Evolutionary conservation across 1,140 invertebrate genomes (phyloP).

Genomic region (Brachystomella parvula): DNA sequence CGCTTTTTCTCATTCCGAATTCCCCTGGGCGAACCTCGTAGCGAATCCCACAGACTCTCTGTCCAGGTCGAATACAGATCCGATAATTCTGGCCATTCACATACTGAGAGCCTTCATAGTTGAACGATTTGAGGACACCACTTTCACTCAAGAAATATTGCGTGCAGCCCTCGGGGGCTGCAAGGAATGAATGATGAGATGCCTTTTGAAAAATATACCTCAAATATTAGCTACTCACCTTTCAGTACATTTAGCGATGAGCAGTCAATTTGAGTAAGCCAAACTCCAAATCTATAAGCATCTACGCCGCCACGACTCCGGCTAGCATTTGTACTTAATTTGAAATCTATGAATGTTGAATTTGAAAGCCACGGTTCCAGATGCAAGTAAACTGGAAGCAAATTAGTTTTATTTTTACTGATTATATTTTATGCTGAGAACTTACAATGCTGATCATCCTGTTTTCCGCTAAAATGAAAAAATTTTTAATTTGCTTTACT

Average conservation of each 20-base stretch:
- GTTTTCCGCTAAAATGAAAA: constrained; percentile 19
- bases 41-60: constrained; percentile 33
- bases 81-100: constrained; percentile 38
- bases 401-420: constrained; percentile 7
- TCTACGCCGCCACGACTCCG: too few relatives aligned
- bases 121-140: constrained; percentile 40
- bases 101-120: constrained; percentile 39
- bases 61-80: constrained; percentile 38
- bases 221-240: constrained; percentile 20
- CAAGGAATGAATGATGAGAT: constrained; percentile 13
- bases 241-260: constrained; percentile 33
- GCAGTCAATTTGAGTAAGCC: constrained; percentile 38
- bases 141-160: constrained; percentile 38
- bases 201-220: constrained; percentile 5
- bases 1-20: constrained; percentile 32
- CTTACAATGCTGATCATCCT: constrained; percentile 38
- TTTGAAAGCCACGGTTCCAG: constrained; percentile 34
- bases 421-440: not conserved
- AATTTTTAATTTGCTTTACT: not conserved
- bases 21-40: constrained; percentile 33
- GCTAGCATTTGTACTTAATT: constrained; percentile 24
- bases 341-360: constrained; percentile 31
- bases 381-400: constrained; percentile 35
- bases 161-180: constrained; percentile 41
- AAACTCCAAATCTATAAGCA: constrained; percentile 35